A percentile compares a stretch with the other conserved stretches of the same genome.
These are phyloP conservation scores for Dichetophora obliterata DNA, from an alignment of 2,888 invertebrate species.

Conservation along the genomic window DNA sequence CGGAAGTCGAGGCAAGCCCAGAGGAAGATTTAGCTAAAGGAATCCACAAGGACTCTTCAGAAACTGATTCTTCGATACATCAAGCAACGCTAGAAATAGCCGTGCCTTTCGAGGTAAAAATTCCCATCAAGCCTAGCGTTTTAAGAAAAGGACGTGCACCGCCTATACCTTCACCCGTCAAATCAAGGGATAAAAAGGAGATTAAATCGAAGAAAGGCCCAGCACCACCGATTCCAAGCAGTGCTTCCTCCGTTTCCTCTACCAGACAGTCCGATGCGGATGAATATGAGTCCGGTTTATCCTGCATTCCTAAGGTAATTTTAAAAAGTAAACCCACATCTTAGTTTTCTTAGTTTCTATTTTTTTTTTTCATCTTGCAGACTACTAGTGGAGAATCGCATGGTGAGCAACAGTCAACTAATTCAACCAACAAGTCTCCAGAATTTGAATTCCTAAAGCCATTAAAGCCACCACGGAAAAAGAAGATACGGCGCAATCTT, in stretches of 20 bases:
- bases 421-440: too few species aligned
- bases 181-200: neutral
- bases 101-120: conserved; percentile 16
- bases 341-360: neutral
- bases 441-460: conserved; percentile 58
- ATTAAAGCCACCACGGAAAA: conserved; percentile 59
- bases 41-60: conserved; percentile 14
- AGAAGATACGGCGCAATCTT: conserved; percentile 61
- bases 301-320: conserved; percentile 60
- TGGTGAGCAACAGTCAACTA: conserved; percentile 45
- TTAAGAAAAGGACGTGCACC: neutral
- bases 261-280: conserved; percentile 57
- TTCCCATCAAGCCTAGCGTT: neutral
- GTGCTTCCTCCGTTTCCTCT: conserved; percentile 48
- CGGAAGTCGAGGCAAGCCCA: neutral
- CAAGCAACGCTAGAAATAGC: conserved; percentile 7
- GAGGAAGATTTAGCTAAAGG: conserved; percentile 46
- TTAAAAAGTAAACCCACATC: neutral
- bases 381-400: conserved; percentile 61
- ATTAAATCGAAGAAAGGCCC: conserved; percentile 32
- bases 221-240: conserved; percentile 43
- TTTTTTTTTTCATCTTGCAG: conserved; percentile 49
- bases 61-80: conserved; percentile 7
- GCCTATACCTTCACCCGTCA: neutral
- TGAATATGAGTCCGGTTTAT: conserved; percentile 61